Evolutionary conservation across 1,140 invertebrate species (phyloP), one percentile per base, ranked within the genome.

Genomic region (Eriocheir sinensis): DNA sequence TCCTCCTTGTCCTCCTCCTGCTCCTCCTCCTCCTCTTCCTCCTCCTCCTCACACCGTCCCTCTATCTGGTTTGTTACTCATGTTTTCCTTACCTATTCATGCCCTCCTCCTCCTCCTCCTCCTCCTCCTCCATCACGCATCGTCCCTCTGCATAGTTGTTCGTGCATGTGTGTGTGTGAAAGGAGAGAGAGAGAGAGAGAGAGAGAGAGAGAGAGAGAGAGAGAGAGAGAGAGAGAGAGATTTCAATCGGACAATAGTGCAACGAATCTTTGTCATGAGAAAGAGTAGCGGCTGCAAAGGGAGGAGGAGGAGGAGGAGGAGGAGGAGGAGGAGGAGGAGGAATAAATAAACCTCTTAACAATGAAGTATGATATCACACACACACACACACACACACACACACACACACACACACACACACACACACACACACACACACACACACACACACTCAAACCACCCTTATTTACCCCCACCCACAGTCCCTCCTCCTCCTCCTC

Each of bases 201-300:
- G 60, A 72, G 60, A 72, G 60, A 72, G 60, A 72, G 60, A 72
- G 60, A 72, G 60, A 72, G 60, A 72, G 60, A 72, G 60, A 72
- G 60, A 72, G 60, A 53, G 48, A 53, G 48, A n/a, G n/a, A n/a
- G n/a, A n/a, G n/a, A 53, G 48, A 53, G 48, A 2, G 48, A 2
- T 72, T 72, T 72, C 60, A 72, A 72, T 1, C 27, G 21, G 60
- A 72, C 60, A 72, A 72, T 72, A 72, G 60, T 72, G 4, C 60
- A 72, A 72, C 60, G 27, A n/a, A n/a, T 72, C 60, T 72, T 72
- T 72, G 60, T 72, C 60, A 72, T n/a, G 60, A 8, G 21, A 72
- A n/a, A n/a, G 60, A 72, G 60, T 72, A 72, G 21, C 60, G 21
- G 48, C 48, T 17, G 48, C 48, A 53, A 53, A 9, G 21, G 44